These are phyloP conservation scores for Uria lomvia DNA, from an alignment of 2,113 vertebrate genomes.

Conservation along the genomic window DNA sequence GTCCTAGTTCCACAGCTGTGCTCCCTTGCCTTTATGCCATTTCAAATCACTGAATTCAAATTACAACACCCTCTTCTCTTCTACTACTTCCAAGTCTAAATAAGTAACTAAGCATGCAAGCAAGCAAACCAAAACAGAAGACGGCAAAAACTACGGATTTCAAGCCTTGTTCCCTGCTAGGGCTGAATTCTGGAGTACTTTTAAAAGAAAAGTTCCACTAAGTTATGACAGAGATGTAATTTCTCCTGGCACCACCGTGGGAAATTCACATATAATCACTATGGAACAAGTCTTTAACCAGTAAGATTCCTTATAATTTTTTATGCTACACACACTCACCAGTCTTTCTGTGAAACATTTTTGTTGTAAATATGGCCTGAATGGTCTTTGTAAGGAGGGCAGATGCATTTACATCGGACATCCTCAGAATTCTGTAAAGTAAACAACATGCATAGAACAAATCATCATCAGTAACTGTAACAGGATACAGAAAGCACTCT, in stretches of 20 bases:
- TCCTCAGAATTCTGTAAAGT: slow-evolving; percentile 88
- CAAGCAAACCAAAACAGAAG: not conserved
- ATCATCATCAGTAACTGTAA: not conserved
- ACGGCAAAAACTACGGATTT: rapidly evolving
- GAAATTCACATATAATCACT: not conserved
- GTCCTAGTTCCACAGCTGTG: not conserved
- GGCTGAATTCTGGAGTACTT: not conserved
- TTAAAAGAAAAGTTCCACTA: not conserved
- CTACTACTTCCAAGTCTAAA: not conserved
- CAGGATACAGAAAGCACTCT: not conserved
- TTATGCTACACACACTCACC: slow-evolving; percentile 75
- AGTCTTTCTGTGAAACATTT: slow-evolving; percentile 97
- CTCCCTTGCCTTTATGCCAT: not conserved
- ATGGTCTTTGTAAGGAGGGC: slow-evolving; percentile 93
- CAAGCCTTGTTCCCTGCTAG: not conserved
- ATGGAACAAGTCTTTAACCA: not conserved
- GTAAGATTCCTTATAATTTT: not conserved
- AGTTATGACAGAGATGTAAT: not conserved
- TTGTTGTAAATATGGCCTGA: slow-evolving; percentile 92
- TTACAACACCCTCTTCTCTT: not conserved
- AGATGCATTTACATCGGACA: slow-evolving; percentile 96
- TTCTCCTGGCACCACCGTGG: not conserved
- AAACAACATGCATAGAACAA: slow-evolving; percentile 22
- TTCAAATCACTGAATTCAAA: not conserved
- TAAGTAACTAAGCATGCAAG: not conserved